Conservation (phyloP, 2,113 vertebrate species). For the Sula dactylatra region DNA sequence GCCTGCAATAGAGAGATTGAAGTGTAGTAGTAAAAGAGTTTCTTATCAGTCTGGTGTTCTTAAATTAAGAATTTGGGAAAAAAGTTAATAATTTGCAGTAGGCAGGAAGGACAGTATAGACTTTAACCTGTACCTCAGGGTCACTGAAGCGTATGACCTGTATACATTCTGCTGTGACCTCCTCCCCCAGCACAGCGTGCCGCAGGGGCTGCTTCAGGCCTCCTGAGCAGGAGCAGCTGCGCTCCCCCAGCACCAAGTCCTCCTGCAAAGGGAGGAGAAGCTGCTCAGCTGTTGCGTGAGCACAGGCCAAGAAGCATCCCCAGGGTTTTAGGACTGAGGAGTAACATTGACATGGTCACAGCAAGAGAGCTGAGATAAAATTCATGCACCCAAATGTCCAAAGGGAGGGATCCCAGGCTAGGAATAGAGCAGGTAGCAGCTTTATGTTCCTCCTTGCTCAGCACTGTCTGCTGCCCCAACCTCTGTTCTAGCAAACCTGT, state of each 20-base stretch:
- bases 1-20: background rate
- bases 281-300: accelerated
- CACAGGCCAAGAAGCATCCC: background rate
- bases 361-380: background rate
- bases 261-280: accelerated
- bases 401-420: background rate
- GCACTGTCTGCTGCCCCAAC: background rate
- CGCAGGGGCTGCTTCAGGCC: accelerated
- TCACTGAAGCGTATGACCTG: background rate
- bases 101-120: background rate
- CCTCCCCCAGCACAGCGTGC: background rate
- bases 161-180: background rate
- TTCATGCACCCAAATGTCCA: accelerated
- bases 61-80: background rate
- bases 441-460: background rate
- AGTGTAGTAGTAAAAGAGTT: background rate
- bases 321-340: background rate
- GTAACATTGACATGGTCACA: background rate
- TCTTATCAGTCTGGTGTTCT: background rate
- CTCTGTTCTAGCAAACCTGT: background rate
- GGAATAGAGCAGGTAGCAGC: background rate
- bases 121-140: background rate
- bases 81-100: conserved; percentile 19
- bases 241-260: background rate
- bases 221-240: accelerated